These are phyloP conservation scores for Planiliza haematocheilus DNA, from an alignment of 2,113 vertebrate genomes.

Conservation along the genomic window DNA sequence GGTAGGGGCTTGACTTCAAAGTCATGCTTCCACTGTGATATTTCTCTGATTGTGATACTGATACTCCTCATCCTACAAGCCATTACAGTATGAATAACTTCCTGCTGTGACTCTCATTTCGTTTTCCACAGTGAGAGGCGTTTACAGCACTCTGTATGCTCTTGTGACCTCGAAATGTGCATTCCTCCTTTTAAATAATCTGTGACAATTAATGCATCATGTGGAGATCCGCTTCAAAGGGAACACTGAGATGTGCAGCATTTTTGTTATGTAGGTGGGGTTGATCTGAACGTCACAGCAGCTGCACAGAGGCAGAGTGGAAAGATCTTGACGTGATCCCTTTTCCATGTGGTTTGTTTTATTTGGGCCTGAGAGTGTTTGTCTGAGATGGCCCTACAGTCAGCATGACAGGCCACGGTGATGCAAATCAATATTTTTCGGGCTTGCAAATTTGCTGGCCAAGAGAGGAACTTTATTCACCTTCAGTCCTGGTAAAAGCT, in stretches of 20 bases:
- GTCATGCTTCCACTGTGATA: neutral
- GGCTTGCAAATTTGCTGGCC: conserved; percentile 16
- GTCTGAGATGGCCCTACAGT: neutral
- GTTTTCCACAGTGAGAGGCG: conserved; percentile 24
- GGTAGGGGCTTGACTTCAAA: conserved; percentile 9
- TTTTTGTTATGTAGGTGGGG: conserved; percentile 41
- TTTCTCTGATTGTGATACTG: neutral
- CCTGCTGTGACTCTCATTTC: conserved; percentile 18
- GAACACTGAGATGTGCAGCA: conserved; percentile 33
- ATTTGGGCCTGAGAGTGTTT: conserved; percentile 24
- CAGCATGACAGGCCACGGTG: neutral
- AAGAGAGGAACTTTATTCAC: conserved; percentile 58
- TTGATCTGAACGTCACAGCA: conserved; percentile 38
- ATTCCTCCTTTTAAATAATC: conserved; percentile 59
- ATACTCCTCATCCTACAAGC: conserved; percentile 6
- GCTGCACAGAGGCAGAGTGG: conserved; percentile 26
- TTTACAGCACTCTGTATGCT: conserved; percentile 24
- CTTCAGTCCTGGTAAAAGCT: conserved; percentile 84
- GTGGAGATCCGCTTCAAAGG: conserved; percentile 39
- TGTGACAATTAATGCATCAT: conserved; percentile 49
- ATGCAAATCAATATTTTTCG: conserved; percentile 4
- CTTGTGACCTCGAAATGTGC: conserved; percentile 42
- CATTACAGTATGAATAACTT: conserved; percentile 10
- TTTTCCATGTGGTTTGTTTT: conserved; percentile 16
- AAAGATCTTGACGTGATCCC: conserved; percentile 5